phyloP scores from a whole-genome alignment of 2,113 vertebrate genomes.

The Mirounga angustirostris region DNA sequence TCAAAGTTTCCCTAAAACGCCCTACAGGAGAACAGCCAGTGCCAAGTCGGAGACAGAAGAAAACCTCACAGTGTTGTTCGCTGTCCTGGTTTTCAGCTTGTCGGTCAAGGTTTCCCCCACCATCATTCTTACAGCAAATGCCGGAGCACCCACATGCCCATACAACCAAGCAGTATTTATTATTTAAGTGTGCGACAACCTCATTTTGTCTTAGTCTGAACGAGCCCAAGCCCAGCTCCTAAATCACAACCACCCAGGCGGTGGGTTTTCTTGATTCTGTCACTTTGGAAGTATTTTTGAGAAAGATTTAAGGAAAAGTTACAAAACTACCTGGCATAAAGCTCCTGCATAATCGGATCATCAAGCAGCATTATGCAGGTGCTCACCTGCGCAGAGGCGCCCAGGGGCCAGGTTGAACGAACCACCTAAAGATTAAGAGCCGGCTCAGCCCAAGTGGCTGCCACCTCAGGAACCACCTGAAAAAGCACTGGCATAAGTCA shows the following conservation, averaged over 20 bases:
- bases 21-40: not conserved
- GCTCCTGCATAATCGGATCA: not conserved
- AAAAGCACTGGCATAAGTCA: not conserved
- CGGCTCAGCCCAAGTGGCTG: fast-evolving
- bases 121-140: not conserved
- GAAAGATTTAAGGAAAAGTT: conserved; percentile 15
- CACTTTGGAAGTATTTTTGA: not conserved
- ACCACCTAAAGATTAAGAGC: not conserved
- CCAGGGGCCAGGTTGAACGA: not conserved
- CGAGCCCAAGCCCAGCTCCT: not conserved
- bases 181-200: no score
- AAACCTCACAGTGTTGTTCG: not conserved
- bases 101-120: not conserved
- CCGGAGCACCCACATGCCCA: not conserved
- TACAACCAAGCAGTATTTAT: fast-evolving
- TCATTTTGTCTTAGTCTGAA: not conserved
- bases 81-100: not conserved
- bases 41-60: not conserved
- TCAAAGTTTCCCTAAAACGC: not conserved
- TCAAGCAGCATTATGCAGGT: fast-evolving
- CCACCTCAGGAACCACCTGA: not conserved
- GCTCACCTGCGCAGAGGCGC: fast-evolving
- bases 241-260: not conserved
- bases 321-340: not conserved
- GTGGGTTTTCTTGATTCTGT: not conserved